Base-by-base conservation (phyloP, 1,140 invertebrate genomes). In the Epicauta chinensis region DNA sequence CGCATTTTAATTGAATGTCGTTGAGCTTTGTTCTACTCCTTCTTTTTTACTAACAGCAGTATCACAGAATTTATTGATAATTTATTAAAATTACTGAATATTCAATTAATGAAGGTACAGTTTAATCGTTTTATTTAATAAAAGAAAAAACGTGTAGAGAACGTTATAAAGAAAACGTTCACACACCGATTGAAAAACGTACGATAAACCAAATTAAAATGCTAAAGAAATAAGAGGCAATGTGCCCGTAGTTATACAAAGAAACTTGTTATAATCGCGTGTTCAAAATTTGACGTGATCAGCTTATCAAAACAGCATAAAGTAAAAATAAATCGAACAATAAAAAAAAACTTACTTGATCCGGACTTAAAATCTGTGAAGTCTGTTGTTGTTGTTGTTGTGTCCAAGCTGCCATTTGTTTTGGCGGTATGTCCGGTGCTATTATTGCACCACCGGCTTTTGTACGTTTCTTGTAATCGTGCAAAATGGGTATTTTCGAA, bases 401-500 rank as follows among this genome's bases (percentile, higher is more conserved):
- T 16, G 61, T 71, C 70, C 70, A 72, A 16, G 70, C 70, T 16
- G 68, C 64, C 58, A 69, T 63, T 32, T 83, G 78, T 64, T 83
- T 84, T 16, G 82, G 78, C n/a, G 84, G 84, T 11, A 79, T 78
- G 70, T 86, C 84, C 35, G 84, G 84, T 17, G 83, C 84, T 16
- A 86, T 82, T 12, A 81, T 23, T 5, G 23, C 23, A 23, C 23
- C 23, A 11, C 74, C 69, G 0, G 69, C 73, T 56, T 69, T 71
- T n/a, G 63, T 74, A 50, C 78, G 71, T 63, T 83, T 82, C 62
- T 82, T 80, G 59, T 82, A 82, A 53, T 87, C 83, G 62, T 84
- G 79, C 38, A 86, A 73, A 52, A 86, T 83, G 2, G 83, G 83
- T 45, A 86, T 84, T 69, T 86, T 87, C 11, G 82, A 82, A 65